Percentiles rank a stretch among this genome's conserved stretches.
Conservation (phyloP, 64 coral and sea anemone genomes). For the Stylophora pistillata region DNA sequence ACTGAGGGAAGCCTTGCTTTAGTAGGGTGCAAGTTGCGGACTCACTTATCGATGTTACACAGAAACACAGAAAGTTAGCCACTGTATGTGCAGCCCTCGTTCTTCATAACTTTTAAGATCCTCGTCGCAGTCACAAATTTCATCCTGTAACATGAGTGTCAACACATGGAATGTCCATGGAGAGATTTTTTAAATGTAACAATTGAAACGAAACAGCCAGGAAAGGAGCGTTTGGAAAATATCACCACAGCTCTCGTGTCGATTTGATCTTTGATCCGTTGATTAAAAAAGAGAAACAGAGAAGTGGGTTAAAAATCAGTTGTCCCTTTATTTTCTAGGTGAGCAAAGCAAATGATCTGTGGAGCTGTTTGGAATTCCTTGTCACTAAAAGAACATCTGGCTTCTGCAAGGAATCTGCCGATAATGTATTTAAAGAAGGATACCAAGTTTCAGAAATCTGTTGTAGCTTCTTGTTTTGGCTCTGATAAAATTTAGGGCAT, state of each 20-base stretch:
- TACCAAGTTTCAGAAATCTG: no score
- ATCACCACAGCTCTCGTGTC: not conserved
- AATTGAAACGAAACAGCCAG: slow-evolving; percentile 3
- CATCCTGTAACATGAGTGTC: no score
- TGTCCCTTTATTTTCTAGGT: not conserved
- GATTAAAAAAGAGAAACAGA: not conserved
- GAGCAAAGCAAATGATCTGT: not conserved
- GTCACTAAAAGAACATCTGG: no score
- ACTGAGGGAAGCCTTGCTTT: not conserved
- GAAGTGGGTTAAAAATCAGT: not conserved
- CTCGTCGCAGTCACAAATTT: no score
- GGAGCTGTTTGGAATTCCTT: not conserved
- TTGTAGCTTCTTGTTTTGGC: not conserved
- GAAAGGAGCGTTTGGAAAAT: not conserved
- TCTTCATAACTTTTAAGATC: no score
- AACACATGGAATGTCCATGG: no score
- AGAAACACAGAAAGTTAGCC: no score
- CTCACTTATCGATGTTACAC: not conserved
- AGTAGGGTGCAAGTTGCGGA: not conserved
- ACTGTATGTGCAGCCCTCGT: no score
- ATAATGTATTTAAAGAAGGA: no score
- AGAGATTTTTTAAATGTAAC: not conserved
- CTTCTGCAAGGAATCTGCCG: no score
- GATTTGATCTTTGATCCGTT: not conserved
- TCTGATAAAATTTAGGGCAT: not conserved